Evolutionary conservation across 2,797 vertebrate species (phyloP).

Genomic region (Lepilemur ruficaudatus): DNA sequence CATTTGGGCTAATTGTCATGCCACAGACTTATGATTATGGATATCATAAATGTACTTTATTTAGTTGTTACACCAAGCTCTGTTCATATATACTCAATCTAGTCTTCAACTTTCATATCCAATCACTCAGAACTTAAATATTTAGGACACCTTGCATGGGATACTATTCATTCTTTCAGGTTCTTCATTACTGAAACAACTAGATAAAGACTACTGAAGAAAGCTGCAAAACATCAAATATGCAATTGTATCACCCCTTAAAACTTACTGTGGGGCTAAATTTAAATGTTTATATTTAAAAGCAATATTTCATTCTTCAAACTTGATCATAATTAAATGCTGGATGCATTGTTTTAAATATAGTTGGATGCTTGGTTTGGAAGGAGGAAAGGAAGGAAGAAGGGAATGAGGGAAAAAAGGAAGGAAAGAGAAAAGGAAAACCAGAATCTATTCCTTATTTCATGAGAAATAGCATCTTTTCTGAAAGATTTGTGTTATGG

Average conservation of each 20-base stretch:
- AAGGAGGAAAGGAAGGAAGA: not conserved
- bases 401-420: not conserved
- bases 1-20: not conserved
- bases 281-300: not conserved
- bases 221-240: not conserved
- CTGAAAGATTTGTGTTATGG: not conserved
- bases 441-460: not conserved
- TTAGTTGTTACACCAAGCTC: not conserved
- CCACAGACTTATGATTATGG: not conserved
- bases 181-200: not conserved
- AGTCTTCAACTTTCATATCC: not conserved
- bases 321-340: not conserved
- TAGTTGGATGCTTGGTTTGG: not conserved
- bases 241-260: not conserved
- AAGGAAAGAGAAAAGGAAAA: not conserved
- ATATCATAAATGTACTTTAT: not conserved
- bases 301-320: not conserved
- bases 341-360: constrained; percentile 3
- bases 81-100: not conserved
- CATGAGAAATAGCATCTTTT: not conserved
- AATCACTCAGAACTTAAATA: not conserved
- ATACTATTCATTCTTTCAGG: not conserved
- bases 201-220: not conserved
- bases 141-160: not conserved
- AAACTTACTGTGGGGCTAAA: not conserved